Evolutionary conservation across 2,113 vertebrate species (phyloP).

Genomic region (Lepisosteus osseus): DNA sequence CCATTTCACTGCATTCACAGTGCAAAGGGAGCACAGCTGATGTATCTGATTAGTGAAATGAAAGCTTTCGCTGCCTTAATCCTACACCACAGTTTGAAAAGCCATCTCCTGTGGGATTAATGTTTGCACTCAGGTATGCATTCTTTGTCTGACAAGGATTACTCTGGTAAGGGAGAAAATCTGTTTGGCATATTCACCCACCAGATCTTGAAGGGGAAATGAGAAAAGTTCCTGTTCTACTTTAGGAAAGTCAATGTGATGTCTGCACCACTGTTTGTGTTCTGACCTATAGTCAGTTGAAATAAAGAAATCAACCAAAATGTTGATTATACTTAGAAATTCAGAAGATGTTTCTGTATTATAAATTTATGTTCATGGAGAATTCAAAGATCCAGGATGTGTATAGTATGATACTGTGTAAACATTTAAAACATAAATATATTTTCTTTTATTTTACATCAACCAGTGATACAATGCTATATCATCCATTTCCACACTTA

Average conservation of each 20-base stretch:
- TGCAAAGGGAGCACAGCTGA: not conserved
- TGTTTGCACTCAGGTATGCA: slow-evolving; percentile 19
- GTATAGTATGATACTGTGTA: too few relatives aligned
- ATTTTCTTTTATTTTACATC: too few relatives aligned
- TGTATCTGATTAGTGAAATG: slow-evolving; percentile 31
- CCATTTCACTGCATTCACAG: slow-evolving; percentile 14
- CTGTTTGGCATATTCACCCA: not conserved
- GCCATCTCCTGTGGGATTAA: not conserved
- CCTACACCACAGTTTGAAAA: slow-evolving; percentile 5
- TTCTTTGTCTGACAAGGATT: slow-evolving; percentile 6
- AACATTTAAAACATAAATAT: too few relatives aligned
- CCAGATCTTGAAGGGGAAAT: not conserved
- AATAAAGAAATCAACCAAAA: slow-evolving; percentile 18
- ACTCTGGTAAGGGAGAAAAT: not conserved
- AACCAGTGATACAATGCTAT: too few relatives aligned
- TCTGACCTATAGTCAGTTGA: slow-evolving; percentile 23
- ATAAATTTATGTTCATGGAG: too few relatives aligned
- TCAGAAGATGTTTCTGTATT: too few relatives aligned
- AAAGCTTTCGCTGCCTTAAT: slow-evolving; percentile 20
- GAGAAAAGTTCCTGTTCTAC: slow-evolving; percentile 2
- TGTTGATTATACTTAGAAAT: too few relatives aligned
- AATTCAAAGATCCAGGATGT: too few relatives aligned
- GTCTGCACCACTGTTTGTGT: slow-evolving; percentile 22
- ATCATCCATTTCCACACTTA: too few relatives aligned
- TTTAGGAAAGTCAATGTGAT: slow-evolving; percentile 2